These are phyloP conservation scores for Trichogramma evanescens DNA, from an alignment of 2,888 invertebrate genomes.

Conservation along the genomic window DNA sequence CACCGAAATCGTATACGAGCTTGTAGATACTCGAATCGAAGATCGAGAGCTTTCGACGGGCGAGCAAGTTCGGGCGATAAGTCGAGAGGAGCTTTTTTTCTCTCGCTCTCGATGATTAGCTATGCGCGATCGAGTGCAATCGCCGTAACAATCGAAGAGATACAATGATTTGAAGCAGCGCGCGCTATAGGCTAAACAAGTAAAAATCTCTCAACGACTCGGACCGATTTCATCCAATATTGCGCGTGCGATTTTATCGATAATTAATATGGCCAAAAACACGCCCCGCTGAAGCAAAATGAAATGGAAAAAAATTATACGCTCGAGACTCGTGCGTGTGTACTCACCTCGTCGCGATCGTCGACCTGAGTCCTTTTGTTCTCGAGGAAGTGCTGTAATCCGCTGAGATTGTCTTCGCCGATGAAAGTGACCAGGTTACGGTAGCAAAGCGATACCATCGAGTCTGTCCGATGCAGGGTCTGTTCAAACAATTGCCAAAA, in stretches of 20 bases:
- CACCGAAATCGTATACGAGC: no score
- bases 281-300: not conserved
- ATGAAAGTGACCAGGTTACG: slow-evolving; percentile 74
- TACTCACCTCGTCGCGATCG: slow-evolving; percentile 76
- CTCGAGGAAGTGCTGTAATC: slow-evolving; percentile 74
- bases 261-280: not conserved
- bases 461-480: slow-evolving; percentile 84
- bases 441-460: slow-evolving; percentile 85
- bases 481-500: slow-evolving; percentile 39
- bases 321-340: not conserved
- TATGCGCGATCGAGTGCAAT: no score
- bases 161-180: no score
- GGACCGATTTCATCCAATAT: not conserved
- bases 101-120: no score
- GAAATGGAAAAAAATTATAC: not conserved
- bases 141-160: no score
- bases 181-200: no score
- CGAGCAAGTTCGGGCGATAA: no score
- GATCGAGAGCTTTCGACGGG: no score
- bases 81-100: no score
- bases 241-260: slow-evolving; percentile 2
- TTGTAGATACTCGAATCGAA: no score
- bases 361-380: slow-evolving; percentile 77
- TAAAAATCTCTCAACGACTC: no score
- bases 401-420: slow-evolving; percentile 71